Base-by-base conservation (phyloP, 2,113 vertebrate species). In the Formicarius rufipectus region DNA sequence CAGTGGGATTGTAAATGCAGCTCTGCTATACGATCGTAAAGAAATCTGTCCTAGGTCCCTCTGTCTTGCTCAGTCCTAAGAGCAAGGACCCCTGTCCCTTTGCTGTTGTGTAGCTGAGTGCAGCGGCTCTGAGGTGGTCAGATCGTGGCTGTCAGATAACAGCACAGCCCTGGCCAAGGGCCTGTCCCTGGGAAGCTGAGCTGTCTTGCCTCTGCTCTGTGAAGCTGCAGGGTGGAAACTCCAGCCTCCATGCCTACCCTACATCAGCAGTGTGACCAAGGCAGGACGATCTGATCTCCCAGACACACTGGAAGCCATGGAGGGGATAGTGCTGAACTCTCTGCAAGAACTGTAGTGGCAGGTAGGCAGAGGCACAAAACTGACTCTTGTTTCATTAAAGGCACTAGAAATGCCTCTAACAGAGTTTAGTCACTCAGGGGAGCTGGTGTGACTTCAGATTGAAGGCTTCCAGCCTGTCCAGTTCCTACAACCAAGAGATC, bases 101-200 rank as follows among this genome's bases (percentile, higher is more conserved):
- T 86, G 86, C 22, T 67, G n/a, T 35, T n/a, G 3, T 25, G 37
- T 13, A 75, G 50, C 60, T 52, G 27, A 78, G 44, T 20, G 60
- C 35, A 44, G 42, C 9, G 33, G 73, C 45, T 67, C 30, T 0
- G 0, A 9, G 49, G 49, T 18, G 40, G 12, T 28, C 59, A 49
- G 27, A 35, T 40, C 75, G 59, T 0, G 0, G 39, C 37, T 83
- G 52, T 45, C 30, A 31, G 84, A 71, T 16, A 72, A 81, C 14
- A 89, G 44, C 77, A 49, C 0, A 52, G 35, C 12, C 66, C 69
- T 75, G 69, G 52, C 60, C 66, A 20, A 56, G 24, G 47, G 33
- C 23, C 52, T 31, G 28, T 60, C 14, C 90, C 52, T 27, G 63
- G 22, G n/a, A 15, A 58, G 37, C 56, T 24, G 56, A 87, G 30